These are phyloP conservation scores for Sorex fumeus DNA, from an alignment of 2,113 vertebrate genomes.

Conservation along the genomic window DNA sequence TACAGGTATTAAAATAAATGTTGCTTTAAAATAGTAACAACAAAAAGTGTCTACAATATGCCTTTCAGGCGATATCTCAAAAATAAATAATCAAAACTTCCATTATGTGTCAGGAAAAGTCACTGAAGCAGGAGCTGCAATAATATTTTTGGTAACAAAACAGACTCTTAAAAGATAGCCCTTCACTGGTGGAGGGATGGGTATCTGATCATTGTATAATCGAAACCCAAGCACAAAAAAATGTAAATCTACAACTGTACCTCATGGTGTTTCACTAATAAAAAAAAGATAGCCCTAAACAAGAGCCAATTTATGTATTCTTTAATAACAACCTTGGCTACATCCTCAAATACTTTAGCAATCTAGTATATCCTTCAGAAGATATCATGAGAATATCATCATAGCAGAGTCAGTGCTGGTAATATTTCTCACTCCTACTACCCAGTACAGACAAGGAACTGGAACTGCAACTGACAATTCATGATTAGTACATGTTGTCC, in stretches of 20 bases:
- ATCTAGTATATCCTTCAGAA: neutral
- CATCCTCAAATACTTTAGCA: neutral
- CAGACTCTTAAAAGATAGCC: neutral
- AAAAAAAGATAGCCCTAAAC: neutral
- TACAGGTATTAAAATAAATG: conserved; percentile 24
- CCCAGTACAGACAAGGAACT: neutral
- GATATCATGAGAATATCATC: neutral
- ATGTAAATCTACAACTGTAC: too few species aligned
- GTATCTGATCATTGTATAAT: too few species aligned
- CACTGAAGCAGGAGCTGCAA: neutral
- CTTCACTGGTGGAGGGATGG: too few species aligned
- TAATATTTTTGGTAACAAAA: neutral
- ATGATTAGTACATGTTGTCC: neutral
- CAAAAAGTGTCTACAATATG: neutral
- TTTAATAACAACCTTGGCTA: neutral
- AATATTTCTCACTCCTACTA: neutral
- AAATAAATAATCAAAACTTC: neutral
- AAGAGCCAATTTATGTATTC: neutral
- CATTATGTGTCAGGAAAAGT: neutral
- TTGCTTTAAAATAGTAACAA: neutral
- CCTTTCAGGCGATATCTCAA: neutral
- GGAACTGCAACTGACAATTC: neutral
- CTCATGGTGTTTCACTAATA: too few species aligned
- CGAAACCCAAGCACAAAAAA: too few species aligned
- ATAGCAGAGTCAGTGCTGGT: neutral